Conservation (phyloP, 2,797 vertebrate species). For the Phylloscopus collybita region DNA sequence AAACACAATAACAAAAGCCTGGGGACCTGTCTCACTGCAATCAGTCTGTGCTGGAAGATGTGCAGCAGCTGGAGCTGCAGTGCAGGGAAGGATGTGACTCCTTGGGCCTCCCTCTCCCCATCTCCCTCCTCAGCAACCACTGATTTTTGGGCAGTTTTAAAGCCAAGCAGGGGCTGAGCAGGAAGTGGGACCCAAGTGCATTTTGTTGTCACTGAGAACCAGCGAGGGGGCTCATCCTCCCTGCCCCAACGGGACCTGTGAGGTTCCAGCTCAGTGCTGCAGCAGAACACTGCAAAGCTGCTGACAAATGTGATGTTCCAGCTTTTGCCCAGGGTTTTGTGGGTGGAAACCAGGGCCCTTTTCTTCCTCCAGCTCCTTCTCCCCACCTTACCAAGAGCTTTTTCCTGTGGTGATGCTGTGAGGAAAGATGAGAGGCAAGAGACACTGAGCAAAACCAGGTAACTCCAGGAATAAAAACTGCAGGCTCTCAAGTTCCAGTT, state of each 20-base stretch:
- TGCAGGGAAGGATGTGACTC: background rate
- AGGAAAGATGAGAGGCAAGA: background rate
- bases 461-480: rapidly evolving
- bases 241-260: rapidly evolving
- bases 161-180: rapidly evolving
- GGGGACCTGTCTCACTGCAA: background rate
- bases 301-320: background rate
- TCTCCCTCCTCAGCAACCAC: background rate
- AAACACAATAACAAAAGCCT: background rate
- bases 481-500: background rate
- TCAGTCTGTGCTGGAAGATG: background rate
- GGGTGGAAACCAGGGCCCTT: background rate
- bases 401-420: background rate
- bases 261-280: background rate
- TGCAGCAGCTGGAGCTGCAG: background rate
- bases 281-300: rapidly evolving
- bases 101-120: background rate
- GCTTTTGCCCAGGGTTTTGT: background rate
- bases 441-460: background rate
- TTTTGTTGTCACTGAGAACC: rapidly evolving
- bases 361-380: background rate
- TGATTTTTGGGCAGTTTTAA: background rate
- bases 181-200: rapidly evolving
- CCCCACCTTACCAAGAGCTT: background rate
- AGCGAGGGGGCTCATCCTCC: background rate